Evolutionary conservation across 30 jellyfish, hydroid and myxozoan genomes (phyloP), one percentile per base, ranked within the genome.

Genomic region (Rhopilema esculentum): DNA sequence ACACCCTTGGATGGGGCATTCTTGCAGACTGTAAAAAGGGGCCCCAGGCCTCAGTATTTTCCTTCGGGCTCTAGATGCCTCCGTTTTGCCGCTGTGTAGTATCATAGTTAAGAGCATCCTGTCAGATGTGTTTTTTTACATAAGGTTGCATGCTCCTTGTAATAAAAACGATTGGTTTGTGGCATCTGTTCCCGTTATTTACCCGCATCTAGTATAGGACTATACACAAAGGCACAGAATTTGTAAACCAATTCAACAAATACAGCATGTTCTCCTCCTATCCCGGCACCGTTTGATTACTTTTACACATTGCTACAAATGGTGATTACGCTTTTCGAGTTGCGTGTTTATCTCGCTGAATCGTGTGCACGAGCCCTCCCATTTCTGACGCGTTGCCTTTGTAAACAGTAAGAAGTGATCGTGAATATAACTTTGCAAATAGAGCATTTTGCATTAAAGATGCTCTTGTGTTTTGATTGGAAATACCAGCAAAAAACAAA

Each of bases 381-480:
- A 2, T 40, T 40, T 40, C 12, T 40, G 57, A 40, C 57, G 57
- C 57, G 12, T 40, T 40, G 6, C 9, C 57, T 40, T 6, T 40
- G 57, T 12, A 40, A 40, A 40, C 57, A 40, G 6, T 40, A 40
- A 12, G 12, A 40, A 40, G 57, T 12, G 12, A 40, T 40, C 12
- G 57, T 12, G 57, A 40, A 12, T 2, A 40, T 40, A 40, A 12
- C 57, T 40, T 40, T 40, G 57, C 57, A 40, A 40, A 40, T 40
- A 40, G 57, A 40, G 57, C 57, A 40, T 40, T 67, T 67, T 24
- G 80, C 21, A 57, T 70, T 70, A 24, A 51, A 70, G 80, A 27
- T 70, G 64, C 65, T 16, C 80, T 24, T 24, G 64, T 19, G 64
- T 4, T 16, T 30, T 28, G 22, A 70, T 70, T 70, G 49, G 26